These are phyloP conservation scores for Idaea aversata DNA, from an alignment of 2,888 invertebrate genomes.

Conservation along the genomic window DNA sequence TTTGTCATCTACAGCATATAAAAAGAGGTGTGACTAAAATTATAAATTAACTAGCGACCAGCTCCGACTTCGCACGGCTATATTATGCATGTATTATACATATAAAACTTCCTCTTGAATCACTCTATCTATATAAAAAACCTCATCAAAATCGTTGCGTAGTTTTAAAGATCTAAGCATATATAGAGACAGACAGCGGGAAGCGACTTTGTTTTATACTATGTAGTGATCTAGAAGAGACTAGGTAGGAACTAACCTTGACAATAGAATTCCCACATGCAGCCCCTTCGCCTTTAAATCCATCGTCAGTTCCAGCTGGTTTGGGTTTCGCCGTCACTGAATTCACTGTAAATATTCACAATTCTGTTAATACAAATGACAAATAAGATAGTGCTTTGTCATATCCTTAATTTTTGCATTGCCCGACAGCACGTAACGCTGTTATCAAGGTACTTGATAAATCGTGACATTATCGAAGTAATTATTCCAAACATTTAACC, in stretches of 20 bases:
- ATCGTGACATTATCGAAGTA: not conserved
- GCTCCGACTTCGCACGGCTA: not conserved
- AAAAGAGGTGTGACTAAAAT: not conserved
- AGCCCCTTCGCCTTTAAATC: conserved; percentile 84
- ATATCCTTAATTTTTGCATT: not conserved
- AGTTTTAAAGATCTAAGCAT: too few relatives aligned
- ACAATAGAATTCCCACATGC: conserved; percentile 81
- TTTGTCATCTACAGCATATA: not conserved
- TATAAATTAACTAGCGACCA: not conserved
- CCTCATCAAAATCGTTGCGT: too few relatives aligned
- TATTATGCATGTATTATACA: not conserved
- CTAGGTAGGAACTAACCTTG: conserved; percentile 52
- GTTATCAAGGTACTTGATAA: not conserved
- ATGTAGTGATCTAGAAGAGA: not conserved
- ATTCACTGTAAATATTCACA: conserved; percentile 50
- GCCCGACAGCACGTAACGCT: not conserved
- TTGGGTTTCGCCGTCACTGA: conserved; percentile 68
- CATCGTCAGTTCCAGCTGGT: conserved; percentile 85
- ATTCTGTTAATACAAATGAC: conserved; percentile 3
- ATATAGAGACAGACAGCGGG: too few relatives aligned
- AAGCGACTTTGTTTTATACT: not conserved
- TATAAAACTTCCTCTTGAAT: too few relatives aligned
- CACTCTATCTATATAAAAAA: too few relatives aligned
- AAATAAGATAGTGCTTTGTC: not conserved
- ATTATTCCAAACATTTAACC: not conserved